Percentiles rank a stretch among this genome's conserved stretches.
Conservation (phyloP, 2,797 vertebrate genomes). For the Amniataba percoides region DNA sequence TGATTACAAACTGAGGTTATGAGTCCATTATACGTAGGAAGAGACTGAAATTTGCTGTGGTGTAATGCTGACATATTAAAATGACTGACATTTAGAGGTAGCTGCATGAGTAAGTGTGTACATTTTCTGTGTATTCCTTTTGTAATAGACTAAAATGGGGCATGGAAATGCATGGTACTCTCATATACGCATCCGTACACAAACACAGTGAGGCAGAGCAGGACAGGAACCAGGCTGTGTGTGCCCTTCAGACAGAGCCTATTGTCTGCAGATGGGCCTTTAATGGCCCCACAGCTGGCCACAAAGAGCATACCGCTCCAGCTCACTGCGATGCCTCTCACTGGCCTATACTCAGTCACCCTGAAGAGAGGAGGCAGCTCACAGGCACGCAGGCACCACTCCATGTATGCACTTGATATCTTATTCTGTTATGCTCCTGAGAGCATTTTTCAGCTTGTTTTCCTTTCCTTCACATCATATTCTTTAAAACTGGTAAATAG, state of each 20-base stretch:
- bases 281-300: constrained; percentile 82
- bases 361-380: constrained; percentile 42
- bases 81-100: constrained; percentile 36
- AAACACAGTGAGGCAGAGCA: constrained; percentile 71
- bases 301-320: constrained; percentile 75
- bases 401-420: constrained; percentile 9
- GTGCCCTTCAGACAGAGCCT: constrained; percentile 81
- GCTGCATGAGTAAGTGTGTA: constrained; percentile 31
- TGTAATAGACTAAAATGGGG: constrained; percentile 67
- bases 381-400: constrained; percentile 27
- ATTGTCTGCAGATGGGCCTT: constrained; percentile 85
- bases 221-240: constrained; percentile 77
- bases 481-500: neutral
- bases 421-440: neutral
- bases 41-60: constrained; percentile 26
- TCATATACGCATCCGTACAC: constrained; percentile 73
- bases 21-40: constrained; percentile 9
- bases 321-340: constrained; percentile 59
- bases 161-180: constrained; percentile 74
- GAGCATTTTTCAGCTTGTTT: neutral
- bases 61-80: constrained; percentile 28
- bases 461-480: neutral
- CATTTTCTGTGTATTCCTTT: constrained; percentile 60
- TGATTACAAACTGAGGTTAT: constrained; percentile 24
- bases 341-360: constrained; percentile 49